Evolutionary conservation across 2,113 vertebrate genomes (phyloP).

Genomic region (Stegostoma tigrinum): DNA sequence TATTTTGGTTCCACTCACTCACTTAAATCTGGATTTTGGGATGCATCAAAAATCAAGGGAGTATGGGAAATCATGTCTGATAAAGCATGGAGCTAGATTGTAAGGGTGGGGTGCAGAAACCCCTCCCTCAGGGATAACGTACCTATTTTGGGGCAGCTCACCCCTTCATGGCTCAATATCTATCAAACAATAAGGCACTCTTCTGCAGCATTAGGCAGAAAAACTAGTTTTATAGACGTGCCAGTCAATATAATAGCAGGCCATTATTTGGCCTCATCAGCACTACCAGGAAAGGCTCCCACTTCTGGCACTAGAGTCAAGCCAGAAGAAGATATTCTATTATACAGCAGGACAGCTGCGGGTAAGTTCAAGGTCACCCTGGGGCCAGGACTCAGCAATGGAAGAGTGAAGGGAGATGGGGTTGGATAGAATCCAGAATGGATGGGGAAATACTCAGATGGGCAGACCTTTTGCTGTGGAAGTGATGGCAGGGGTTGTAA

Average conservation of each 20-base stretch:
- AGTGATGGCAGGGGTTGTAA: not conserved
- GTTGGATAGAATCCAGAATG: no score
- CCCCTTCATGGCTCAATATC: not conserved
- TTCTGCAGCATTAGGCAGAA: not conserved
- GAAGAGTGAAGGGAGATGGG: no score
- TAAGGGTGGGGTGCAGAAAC: no score
- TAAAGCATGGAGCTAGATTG: no score
- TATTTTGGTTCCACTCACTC: no score
- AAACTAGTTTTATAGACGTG: not conserved
- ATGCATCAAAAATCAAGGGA: no score
- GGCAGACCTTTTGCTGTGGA: not conserved
- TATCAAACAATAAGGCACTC: not conserved
- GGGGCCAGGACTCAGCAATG: no score
- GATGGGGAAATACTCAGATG: no score
- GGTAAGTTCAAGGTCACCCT: not conserved
- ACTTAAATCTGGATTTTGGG: no score
- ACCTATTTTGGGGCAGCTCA: not conserved
- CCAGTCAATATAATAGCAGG: not conserved
- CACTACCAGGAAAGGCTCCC: not conserved
- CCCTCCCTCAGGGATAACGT: not conserved
- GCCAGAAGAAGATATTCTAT: not conserved
- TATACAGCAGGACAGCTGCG: not conserved
- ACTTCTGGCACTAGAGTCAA: not conserved
- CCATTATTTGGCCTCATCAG: no score
- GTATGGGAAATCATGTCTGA: no score